A percentile compares a stretch with the other conserved stretches of the same genome.
phyloP scores from a whole-genome alignment of 2,797 vertebrate species.

The Poecilia gillii region DNA sequence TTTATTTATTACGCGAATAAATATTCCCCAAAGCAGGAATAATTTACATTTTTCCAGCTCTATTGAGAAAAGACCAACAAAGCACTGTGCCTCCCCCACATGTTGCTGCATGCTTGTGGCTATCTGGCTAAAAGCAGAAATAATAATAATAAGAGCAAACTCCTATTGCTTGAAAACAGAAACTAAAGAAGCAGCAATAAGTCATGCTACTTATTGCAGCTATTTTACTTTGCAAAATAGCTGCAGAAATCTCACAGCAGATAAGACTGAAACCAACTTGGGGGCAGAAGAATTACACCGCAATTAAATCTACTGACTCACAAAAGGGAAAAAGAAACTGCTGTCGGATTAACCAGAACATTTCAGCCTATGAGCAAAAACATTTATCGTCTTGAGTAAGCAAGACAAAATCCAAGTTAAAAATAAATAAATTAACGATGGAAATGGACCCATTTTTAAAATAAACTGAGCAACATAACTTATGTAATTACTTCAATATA shows the following conservation, averaged over 20 bases:
- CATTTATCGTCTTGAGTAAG: background rate
- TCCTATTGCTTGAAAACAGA: background rate
- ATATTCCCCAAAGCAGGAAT: background rate
- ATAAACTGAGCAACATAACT: background rate
- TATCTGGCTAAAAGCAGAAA: background rate
- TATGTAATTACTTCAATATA: background rate
- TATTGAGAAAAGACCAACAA: background rate
- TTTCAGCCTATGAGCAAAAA: background rate
- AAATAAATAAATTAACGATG: background rate
- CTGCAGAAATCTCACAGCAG: background rate
- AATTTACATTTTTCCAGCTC: background rate
- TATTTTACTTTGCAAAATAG: background rate
- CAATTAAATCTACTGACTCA: background rate
- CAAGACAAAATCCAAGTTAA: background rate
- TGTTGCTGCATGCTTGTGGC: background rate
- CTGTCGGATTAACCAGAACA: background rate
- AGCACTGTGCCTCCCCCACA: background rate
- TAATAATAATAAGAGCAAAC: background rate
- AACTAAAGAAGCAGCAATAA: background rate
- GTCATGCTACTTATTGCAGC: background rate
- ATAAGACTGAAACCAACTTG: background rate
- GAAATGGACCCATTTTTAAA: background rate
- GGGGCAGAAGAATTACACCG: background rate
- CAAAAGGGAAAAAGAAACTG: background rate
- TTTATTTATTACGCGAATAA: background rate